Evolutionary conservation across 2,797 vertebrate species (phyloP).

Genomic region (Rhynchonycteris naso): DNA sequence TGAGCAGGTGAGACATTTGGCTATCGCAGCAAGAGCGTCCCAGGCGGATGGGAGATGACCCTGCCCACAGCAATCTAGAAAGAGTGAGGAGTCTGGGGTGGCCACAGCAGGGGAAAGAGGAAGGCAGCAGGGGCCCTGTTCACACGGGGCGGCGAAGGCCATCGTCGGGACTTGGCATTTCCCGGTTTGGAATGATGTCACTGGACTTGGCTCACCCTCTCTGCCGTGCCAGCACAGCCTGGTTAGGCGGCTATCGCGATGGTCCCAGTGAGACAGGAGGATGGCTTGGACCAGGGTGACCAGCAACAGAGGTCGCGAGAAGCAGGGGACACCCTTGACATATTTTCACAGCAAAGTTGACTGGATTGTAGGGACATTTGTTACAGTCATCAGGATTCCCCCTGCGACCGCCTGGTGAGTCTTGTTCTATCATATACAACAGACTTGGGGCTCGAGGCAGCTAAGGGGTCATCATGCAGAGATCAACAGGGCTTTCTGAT

Average conservation of each 20-base stretch:
- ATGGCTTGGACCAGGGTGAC: not conserved
- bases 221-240: not conserved
- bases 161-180: not conserved
- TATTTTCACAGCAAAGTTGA: not conserved
- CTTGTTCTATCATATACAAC: not conserved
- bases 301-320: fast-evolving
- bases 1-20: not conserved
- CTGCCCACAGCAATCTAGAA: not conserved
- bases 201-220: not conserved
- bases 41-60: not conserved
- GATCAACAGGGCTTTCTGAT: not conserved
- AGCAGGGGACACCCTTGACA: not conserved
- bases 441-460: not conserved
- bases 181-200: not conserved
- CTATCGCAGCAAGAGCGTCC: not conserved
- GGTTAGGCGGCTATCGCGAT: not conserved
- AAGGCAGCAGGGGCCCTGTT: not conserved
- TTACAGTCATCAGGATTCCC: not conserved
- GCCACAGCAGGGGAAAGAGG: too few relatives aligned
- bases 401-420: not conserved
- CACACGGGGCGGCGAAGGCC: fast-evolving
- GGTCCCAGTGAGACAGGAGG: not conserved
- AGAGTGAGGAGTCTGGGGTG: not conserved
- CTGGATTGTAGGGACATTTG: not conserved
- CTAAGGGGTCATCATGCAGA: not conserved